Evolutionary conservation across 2,797 vertebrate genomes (phyloP), one percentile per base, ranked within the genome.

Genomic region (Coregonus ussuriensis): DNA sequence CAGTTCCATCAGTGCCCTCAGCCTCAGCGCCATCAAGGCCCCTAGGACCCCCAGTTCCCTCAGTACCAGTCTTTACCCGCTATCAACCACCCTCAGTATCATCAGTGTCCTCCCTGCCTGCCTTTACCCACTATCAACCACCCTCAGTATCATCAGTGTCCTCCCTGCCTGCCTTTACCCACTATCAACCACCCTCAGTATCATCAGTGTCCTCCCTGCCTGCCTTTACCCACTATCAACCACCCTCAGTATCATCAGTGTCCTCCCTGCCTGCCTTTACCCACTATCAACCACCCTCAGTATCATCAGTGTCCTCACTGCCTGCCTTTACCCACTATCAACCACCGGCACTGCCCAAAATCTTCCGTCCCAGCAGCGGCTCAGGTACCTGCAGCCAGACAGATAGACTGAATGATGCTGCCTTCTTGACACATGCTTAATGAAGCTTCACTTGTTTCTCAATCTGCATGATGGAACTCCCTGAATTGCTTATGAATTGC

Each of bases 291-390:
- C n/a, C 84, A 14, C 65, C 84, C 14, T 35, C 74, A 11, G 31
- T n/a, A 51, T 74, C 66, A 37, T 9, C 70, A 21, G 54, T 81
- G 72, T 63, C 76, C 29, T 33, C 79, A 47, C 69, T 7, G 69
- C 69, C 69, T 47, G 82, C 62, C 71, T 4, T 70, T 68, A 6
- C 75, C 15, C 82, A 82, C 79, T 88, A 87, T 79, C 89, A 90
- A 75, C 94, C 94, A 63, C 94, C 94, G 0, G 86, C 93, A 31
- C 90, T 95, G 74, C 94, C 94, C 73, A 92, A 83, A 93, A 92
- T 95, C 90, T 94, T 95, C 89, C 92, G 93, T 85, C 80, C 92
- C 54, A 83, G 86, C 66, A 79, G 87, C 76, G 87, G 87, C 75
- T 91, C 93, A 94, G 93, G 93, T 94, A 94, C 78, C 54, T 25